These are phyloP conservation scores for Thalassophryne amazonica DNA, from an alignment of 2,797 vertebrate genomes.

Conservation along the genomic window DNA sequence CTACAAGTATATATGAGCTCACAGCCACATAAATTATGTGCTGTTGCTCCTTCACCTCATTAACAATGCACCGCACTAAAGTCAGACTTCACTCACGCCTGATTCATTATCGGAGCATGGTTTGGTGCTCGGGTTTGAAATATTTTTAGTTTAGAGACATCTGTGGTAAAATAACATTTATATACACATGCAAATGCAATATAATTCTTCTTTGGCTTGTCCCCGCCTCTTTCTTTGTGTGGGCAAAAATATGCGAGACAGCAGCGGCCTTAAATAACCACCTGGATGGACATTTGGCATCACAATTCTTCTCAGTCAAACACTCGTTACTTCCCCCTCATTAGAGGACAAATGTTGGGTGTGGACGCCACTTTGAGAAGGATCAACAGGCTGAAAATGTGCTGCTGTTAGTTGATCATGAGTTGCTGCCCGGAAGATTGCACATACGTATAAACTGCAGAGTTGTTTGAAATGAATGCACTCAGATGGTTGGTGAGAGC, in stretches of 20 bases:
- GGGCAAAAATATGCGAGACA: constrained; percentile 60
- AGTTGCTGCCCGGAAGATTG: not conserved
- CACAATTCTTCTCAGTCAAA: constrained; percentile 67
- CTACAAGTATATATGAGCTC: constrained; percentile 20
- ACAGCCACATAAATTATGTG: constrained; percentile 42
- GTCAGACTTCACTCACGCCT: constrained; percentile 10
- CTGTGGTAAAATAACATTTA: constrained; percentile 64
- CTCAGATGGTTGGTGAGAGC: constrained; percentile 1
- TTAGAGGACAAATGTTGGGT: constrained; percentile 74
- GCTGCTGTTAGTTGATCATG: constrained; percentile 20
- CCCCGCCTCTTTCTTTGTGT: constrained; percentile 71
- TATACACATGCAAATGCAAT: constrained; percentile 77
- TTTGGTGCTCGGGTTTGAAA: constrained; percentile 43
- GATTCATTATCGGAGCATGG: constrained; percentile 22
- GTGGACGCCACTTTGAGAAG: constrained; percentile 48
- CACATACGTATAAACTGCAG: not conserved
- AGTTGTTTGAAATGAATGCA: not conserved
- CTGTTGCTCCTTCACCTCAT: constrained; percentile 27
- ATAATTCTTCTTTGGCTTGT: constrained; percentile 61
- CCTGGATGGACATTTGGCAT: constrained; percentile 74
- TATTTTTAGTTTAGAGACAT: constrained; percentile 63
- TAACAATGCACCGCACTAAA: constrained; percentile 32
- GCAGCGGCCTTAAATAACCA: constrained; percentile 73
- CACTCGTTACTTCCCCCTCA: constrained; percentile 79
- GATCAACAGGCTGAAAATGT: constrained; percentile 13